Percentiles rank a stretch among this genome's conserved stretches.
phyloP scores from a whole-genome alignment of 1,140 invertebrate species.

The Cephus cinctus region DNA sequence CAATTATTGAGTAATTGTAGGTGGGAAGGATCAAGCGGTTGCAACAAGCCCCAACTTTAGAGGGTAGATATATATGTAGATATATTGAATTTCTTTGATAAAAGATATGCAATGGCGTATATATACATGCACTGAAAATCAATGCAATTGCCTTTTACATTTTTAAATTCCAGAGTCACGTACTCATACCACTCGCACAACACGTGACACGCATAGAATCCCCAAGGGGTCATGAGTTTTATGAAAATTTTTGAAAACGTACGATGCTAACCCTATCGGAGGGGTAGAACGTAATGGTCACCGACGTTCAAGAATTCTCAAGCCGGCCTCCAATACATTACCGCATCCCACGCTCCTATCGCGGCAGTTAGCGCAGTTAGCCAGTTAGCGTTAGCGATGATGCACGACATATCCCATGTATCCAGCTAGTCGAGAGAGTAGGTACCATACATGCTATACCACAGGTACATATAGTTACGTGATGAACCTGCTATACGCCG shows the following conservation, averaged over 20 bases:
- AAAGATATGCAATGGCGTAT: too few relatives aligned
- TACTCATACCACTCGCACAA: constrained; percentile 13
- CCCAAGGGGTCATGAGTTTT: constrained; percentile 22
- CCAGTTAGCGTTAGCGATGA: constrained; percentile 23
- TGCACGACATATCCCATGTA: constrained; percentile 21
- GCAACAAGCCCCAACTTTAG: too few relatives aligned
- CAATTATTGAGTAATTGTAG: too few relatives aligned
- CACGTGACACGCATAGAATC: constrained; percentile 29
- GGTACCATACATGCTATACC: too few relatives aligned
- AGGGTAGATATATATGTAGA: too few relatives aligned
- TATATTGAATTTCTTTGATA: too few relatives aligned
- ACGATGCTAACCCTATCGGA: too few relatives aligned
- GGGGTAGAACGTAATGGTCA: not conserved
- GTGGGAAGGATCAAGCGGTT: too few relatives aligned
- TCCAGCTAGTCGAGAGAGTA: not conserved
- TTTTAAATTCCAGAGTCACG: constrained; percentile 2
- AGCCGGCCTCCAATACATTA: constrained; percentile 12
- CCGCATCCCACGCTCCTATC: constrained; percentile 21
- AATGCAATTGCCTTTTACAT: too few relatives aligned
- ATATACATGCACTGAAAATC: too few relatives aligned
- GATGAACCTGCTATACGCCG: too few relatives aligned
- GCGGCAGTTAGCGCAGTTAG: constrained; percentile 23
- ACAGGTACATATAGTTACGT: too few relatives aligned
- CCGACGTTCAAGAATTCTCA: not conserved
- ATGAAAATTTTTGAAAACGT: constrained; percentile 10